Percentiles rank a stretch among this genome's conserved stretches.
Conservation (phyloP, 2,113 vertebrate genomes). For the Syrmaticus mikado region DNA sequence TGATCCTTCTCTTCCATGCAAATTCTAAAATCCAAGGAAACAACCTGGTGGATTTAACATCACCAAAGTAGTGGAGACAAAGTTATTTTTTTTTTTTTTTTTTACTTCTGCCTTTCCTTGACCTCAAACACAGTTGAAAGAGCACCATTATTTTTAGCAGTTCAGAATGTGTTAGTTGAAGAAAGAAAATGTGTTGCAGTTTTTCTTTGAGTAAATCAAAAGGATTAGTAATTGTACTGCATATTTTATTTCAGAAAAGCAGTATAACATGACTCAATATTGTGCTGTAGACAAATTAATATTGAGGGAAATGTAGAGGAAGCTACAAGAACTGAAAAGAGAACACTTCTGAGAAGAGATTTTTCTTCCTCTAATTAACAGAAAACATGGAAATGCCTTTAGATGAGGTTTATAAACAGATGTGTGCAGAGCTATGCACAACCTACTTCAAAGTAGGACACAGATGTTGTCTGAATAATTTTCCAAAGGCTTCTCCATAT, state of each 20-base stretch:
- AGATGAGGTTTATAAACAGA: constrained; percentile 49
- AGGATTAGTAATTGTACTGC: constrained; percentile 15
- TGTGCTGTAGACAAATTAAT: constrained; percentile 39
- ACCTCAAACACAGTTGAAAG: constrained; percentile 26
- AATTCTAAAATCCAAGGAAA: neutral
- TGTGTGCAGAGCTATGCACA: neutral
- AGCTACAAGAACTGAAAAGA: constrained; percentile 2
- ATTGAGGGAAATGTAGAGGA: neutral
- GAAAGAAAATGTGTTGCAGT: neutral
- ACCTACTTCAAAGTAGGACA: constrained; percentile 55
- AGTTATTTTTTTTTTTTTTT: neutral
- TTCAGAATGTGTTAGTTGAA: neutral
- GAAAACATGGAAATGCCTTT: constrained; percentile 37
- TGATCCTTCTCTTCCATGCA: neutral
- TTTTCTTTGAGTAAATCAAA: constrained; percentile 45
- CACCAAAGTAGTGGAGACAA: neutral
- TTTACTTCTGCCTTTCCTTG: neutral
- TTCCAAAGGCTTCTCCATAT: neutral
- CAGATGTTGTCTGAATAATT: constrained; percentile 60
- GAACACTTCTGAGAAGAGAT: neutral
- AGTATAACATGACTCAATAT: neutral
- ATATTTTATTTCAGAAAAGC: constrained; percentile 33
- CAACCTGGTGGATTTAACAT: neutral
- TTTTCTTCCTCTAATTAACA: constrained; percentile 45
- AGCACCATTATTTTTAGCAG: constrained; percentile 4